These are phyloP conservation scores for Drosophila anomelani DNA, from an alignment of 2,888 invertebrate genomes.

Conservation along the genomic window DNA sequence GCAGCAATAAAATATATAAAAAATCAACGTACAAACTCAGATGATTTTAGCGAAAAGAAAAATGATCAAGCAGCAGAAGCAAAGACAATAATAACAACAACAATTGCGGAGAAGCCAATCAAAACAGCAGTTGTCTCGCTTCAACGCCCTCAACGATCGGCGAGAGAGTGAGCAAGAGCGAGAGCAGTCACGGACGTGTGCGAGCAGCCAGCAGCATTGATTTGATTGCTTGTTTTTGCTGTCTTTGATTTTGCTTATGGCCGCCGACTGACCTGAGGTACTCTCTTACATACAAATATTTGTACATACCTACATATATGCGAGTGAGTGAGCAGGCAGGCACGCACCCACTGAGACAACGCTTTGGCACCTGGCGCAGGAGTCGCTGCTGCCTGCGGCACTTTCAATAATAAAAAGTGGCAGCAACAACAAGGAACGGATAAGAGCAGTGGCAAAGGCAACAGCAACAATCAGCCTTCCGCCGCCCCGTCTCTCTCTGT, in stretches of 20 bases:
- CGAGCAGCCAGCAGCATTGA: conserved; percentile 39
- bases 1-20: conserved; percentile 50
- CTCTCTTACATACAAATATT: conserved; percentile 45
- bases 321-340: conserved; percentile 24
- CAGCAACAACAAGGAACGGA: conserved; percentile 38
- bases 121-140: conserved; percentile 78
- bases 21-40: conserved; percentile 76
- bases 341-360: conserved; percentile 42
- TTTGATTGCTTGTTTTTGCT: conserved; percentile 63
- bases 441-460: conserved; percentile 18
- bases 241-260: conserved; percentile 73
- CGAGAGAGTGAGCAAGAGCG: conserved; percentile 50
- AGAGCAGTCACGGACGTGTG: conserved; percentile 73
- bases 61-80: conserved; percentile 69
- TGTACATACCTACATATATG: conserved; percentile 17
- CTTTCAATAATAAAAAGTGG: conserved; percentile 51
- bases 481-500: conserved; percentile 3
- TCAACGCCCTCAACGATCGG: conserved; percentile 53
- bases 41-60: conserved; percentile 80
- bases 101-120: conserved; percentile 68
- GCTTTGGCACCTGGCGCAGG: conserved; percentile 75
- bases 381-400: conserved; percentile 54
- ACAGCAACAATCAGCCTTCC: conserved; percentile 6
- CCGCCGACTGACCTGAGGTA: conserved; percentile 68
- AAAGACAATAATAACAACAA: conserved; percentile 50